Base-by-base conservation (phyloP, 2,888 invertebrate genomes). In the Agonopterix subpropinquella region DNA sequence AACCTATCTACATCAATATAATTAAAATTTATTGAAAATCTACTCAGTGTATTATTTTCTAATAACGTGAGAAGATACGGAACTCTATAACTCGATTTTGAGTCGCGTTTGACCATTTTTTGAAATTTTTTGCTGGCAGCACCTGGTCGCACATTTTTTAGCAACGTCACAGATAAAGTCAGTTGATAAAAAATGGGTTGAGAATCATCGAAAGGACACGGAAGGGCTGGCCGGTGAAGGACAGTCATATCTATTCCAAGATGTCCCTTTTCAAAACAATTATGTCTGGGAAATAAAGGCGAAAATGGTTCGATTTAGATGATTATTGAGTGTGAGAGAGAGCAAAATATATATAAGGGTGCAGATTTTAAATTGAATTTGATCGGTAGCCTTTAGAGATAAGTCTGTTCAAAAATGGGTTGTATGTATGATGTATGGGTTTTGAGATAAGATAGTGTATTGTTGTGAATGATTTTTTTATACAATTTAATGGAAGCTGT, bases 81-180 rank as follows among this genome's bases (percentile, higher is more conserved):
- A 28, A 28, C 7, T 28, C 7, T 28, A 28, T 5, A 28, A 7
- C 7, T 28, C 1, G 5, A 28, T 28, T 28, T 28, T 28, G 5
- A 28, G 5, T 28, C 28, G 28, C 28, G 28, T 4, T 28, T 28
- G 28, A 7, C 28, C 28, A 5, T 28, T 28, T 28, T 28, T 28
- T 4, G 4, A 28, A 28, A 15, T 61, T 66, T 67, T 65, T 68
- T 63, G 55, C 43, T 52, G 15, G 47, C 55, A 59, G 57, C 84
- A 85, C 82, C 85, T 83, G 85, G 85, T 70, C 64, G 62, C 65
- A 41, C 51, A 63, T 75, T 82, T 82, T 84, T 83, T 76, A 67
- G 72, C 73, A 54, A 56, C 56, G 72, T 80, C 79, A 79, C 65
- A 75, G 77, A 82, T 77, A 79, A 72, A 75, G 75, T 76, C 71